Evolutionary conservation across 2,113 vertebrate genomes (phyloP).

Genomic region (Lichenostomus cassidix): DNA sequence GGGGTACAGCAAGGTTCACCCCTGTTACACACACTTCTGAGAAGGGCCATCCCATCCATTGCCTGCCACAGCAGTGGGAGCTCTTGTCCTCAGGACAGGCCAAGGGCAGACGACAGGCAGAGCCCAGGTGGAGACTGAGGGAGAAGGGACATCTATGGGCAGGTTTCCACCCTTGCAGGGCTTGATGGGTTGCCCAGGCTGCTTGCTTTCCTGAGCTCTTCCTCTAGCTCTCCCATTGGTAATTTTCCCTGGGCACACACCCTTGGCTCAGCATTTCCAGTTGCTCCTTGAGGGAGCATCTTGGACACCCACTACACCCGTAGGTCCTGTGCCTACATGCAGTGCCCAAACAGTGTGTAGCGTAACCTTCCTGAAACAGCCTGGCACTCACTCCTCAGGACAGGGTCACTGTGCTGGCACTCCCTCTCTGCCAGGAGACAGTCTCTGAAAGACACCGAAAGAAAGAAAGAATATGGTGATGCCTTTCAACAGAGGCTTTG

Average conservation of each 20-base stretch:
- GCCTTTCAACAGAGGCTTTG: neutral
- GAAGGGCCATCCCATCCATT: neutral
- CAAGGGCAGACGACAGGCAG: neutral
- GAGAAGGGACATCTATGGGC: neutral
- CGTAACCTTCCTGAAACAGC: neutral
- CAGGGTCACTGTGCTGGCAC: neutral
- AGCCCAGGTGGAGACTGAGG: neutral
- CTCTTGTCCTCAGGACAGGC: neutral
- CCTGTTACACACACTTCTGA: rapidly evolving
- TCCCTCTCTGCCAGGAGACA: neutral
- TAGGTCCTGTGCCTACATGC: rapidly evolving
- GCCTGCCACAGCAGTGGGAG: neutral
- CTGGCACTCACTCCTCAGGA: rapidly evolving
- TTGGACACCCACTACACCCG: rapidly evolving
- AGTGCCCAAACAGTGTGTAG: neutral
- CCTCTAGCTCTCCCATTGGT: neutral
- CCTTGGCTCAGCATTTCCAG: neutral
- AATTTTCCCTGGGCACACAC: neutral
- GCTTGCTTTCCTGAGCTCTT: neutral
- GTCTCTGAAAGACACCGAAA: neutral
- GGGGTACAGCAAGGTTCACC: neutral
- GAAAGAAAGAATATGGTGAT: neutral
- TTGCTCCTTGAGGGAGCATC: neutral
- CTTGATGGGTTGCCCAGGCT: neutral
- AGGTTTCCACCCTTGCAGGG: neutral